phyloP scores from a whole-genome alignment of 2,797 vertebrate species.

The Sciaenops ocellatus region DNA sequence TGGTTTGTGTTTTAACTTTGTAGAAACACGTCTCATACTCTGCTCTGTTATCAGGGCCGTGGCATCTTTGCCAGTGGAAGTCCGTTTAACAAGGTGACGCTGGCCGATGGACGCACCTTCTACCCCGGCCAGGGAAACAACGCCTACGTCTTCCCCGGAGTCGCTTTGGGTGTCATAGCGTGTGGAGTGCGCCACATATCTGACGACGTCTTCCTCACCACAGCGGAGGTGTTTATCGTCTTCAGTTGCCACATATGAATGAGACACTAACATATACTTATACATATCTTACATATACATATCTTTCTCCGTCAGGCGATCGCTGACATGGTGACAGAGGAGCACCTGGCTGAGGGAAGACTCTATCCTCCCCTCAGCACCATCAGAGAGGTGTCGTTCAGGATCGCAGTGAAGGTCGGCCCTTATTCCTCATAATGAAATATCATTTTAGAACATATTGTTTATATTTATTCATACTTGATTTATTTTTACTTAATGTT shows the following conservation, averaged over 20 bases:
- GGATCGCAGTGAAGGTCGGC: conserved; percentile 92
- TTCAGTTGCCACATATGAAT: background rate
- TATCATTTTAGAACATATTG: too few relatives aligned
- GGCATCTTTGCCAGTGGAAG: conserved; percentile 98
- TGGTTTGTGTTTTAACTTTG: background rate
- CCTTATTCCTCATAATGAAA: background rate
- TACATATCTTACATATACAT: too few relatives aligned
- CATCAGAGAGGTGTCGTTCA: conserved; percentile 97
- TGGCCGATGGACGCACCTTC: conserved; percentile 92
- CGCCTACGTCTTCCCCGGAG: conserved; percentile 96
- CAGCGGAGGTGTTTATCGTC: conserved; percentile 91
- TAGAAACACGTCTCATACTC: background rate
- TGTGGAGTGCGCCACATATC: conserved; percentile 94
- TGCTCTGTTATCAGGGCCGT: conserved; percentile 85
- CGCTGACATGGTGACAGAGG: conserved; percentile 93
- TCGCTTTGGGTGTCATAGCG: conserved; percentile 93
- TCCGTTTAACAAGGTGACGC: conserved; percentile 93
- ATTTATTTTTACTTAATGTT: too few relatives aligned
- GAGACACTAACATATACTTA: too few relatives aligned
- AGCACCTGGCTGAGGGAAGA: conserved; percentile 93
- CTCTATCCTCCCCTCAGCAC: conserved; percentile 93
- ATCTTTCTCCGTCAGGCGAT: conserved; percentile 86
- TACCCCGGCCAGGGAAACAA: conserved; percentile 98
- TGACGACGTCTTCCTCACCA: conserved; percentile 95
- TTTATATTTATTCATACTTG: too few relatives aligned